Evolutionary conservation across 2,113 vertebrate genomes (phyloP), one percentile per base, ranked within the genome.

Genomic region (Bubo bubo): DNA sequence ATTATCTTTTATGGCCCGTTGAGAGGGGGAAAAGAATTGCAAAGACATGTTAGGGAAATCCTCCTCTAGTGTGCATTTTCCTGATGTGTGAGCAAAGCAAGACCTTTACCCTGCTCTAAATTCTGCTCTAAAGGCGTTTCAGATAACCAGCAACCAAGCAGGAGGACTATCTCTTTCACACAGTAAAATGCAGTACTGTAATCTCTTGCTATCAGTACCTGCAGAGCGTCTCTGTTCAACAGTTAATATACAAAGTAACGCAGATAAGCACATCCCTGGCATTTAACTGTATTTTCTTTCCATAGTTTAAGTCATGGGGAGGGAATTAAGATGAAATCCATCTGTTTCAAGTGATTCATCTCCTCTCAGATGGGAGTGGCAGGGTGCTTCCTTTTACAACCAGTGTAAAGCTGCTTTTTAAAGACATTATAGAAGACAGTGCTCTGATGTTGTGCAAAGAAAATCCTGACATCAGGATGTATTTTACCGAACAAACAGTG

Each of bases 321-420:
- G 91, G 53, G 89, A 95, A 94, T 86, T 81, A 76, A 93, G 90
- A 94, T 89, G 58, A 94, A 93, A 95, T 95, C 89, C 41, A 0
- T 96, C 91, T 93, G 86, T 93, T 97, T 79, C 9, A 26, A 95
- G 86, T 97, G 95, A 97, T 97, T 97, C 90, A 96, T 93, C 90
- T 80, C 62, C 58, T 82, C 60, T 70, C 76, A 56, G 56, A 64
- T 89, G 95, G 96, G 96, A 96, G 93, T 84, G 95, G 93, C 93
- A 68, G 91, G 56, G 52, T 79, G 83, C 94, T 93, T 91, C 91
- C 73, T 92, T 93, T 75, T 67, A 75, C 86, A 89, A 52, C 72
- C 72, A 56, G 56, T 4, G 3, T 4, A 37, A 73, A 58, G 86
- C 79, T 95, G 11, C 92, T 80, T 91, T 76, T 58, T 32, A 63